A percentile compares a stretch with the other conserved stretches of the same genome.
phyloP scores from a whole-genome alignment of 92 coral and sea anemone species.

The Anthopleura xanthogrammica region DNA sequence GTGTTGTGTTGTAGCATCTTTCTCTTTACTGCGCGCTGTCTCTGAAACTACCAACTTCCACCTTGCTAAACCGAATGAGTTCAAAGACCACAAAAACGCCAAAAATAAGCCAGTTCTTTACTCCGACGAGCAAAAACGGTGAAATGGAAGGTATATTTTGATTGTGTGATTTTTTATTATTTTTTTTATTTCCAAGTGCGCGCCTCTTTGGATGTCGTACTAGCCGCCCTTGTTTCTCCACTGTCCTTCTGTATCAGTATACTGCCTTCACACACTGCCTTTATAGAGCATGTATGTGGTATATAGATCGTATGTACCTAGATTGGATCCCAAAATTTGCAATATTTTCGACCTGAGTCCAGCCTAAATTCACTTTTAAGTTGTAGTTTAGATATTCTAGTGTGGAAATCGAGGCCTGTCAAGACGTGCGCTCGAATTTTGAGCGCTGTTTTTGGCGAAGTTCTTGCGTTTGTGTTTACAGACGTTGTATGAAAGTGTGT shows the following conservation, averaged over 20 bases:
- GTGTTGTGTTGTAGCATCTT: slow-evolving; percentile 28
- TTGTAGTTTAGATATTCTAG: slow-evolving; percentile 10
- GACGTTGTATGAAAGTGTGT: slow-evolving; percentile 29
- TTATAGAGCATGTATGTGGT: slow-evolving; percentile 52
- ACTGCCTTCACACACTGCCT: slow-evolving; percentile 60
- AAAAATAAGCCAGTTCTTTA: slow-evolving; percentile 56
- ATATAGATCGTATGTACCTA: slow-evolving; percentile 18
- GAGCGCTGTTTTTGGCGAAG: slow-evolving; percentile 9
- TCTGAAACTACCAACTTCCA: slow-evolving; percentile 37
- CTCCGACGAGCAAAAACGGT: slow-evolving; percentile 62
- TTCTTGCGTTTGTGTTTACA: slow-evolving; percentile 24
- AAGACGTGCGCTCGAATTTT: slow-evolving; percentile 31
- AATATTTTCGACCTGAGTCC: slow-evolving; percentile 15
- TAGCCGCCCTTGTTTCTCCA: slow-evolving; percentile 64
- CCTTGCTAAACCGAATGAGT: slow-evolving; percentile 39
- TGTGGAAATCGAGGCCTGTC: slow-evolving; percentile 28
- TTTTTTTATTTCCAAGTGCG: slow-evolving; percentile 39
- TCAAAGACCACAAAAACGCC: slow-evolving; percentile 58
- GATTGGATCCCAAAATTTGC: slow-evolving; percentile 22
- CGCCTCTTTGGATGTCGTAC: slow-evolving; percentile 67
- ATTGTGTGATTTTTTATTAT: slow-evolving; percentile 45
- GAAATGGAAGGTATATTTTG: slow-evolving; percentile 83
- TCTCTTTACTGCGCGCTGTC: slow-evolving; percentile 42
- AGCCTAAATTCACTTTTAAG: slow-evolving; percentile 2
- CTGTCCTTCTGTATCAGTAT: slow-evolving; percentile 68